Conservation (phyloP, 2,797 vertebrate species). For the Holocentrus rufus region DNA sequence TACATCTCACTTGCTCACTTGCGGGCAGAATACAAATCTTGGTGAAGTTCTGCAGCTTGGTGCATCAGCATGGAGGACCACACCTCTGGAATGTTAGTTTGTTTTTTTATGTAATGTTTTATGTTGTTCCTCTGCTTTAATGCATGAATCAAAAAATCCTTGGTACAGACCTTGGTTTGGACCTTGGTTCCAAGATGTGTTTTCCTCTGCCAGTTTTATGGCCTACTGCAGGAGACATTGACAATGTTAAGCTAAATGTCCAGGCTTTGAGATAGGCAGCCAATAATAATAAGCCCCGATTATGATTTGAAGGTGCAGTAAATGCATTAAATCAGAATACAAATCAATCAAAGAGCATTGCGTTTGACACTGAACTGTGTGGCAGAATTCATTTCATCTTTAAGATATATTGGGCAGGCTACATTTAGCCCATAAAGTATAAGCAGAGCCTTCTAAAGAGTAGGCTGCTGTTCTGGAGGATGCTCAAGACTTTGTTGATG, state of each 20-base stretch:
- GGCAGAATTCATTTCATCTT: slow-evolving; percentile 5
- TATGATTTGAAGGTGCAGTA: slow-evolving; percentile 2
- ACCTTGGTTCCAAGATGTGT: too few species aligned
- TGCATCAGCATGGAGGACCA: background rate
- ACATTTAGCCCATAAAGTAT: slow-evolving; percentile 22
- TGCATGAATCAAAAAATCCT: too few species aligned
- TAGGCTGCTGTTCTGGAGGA: too few species aligned
- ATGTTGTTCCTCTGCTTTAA: too few species aligned
- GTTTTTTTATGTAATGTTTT: background rate
- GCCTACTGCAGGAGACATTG: background rate
- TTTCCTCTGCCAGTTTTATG: background rate
- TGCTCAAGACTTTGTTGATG: too few species aligned
- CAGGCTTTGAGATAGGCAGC: background rate
- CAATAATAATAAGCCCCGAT: too few species aligned
- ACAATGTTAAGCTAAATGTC: background rate
- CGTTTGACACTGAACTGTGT: slow-evolving; percentile 24
- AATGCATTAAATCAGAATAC: slow-evolving; percentile 12
- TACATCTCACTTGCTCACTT: background rate
- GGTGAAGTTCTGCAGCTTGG: background rate
- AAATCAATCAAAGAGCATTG: slow-evolving; percentile 34
- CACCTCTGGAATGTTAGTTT: background rate
- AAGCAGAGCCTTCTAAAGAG: too few species aligned
- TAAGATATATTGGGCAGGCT: slow-evolving; percentile 15
- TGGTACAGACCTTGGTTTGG: too few species aligned
- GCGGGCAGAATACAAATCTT: slow-evolving; percentile 1